A percentile compares a stretch with the other conserved stretches of the same genome.
These are phyloP conservation scores for Ernsta delagoae DNA, from an alignment of 2,888 invertebrate species.

Conservation along the genomic window DNA sequence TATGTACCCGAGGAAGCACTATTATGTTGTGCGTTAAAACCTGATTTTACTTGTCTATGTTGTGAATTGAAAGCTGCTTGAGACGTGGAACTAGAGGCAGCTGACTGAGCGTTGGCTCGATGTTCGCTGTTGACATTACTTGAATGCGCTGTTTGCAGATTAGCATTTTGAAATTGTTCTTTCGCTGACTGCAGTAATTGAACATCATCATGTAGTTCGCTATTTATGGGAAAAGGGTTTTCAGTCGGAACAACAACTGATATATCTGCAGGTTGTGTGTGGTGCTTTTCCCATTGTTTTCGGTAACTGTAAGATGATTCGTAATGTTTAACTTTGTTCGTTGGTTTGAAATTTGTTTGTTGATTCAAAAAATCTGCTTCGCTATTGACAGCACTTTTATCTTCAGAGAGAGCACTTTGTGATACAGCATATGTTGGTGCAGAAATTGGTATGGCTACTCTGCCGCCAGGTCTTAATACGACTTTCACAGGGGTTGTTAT, in stretches of 20 bases:
- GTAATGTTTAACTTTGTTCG: constrained; percentile 59
- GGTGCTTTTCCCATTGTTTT: constrained; percentile 78
- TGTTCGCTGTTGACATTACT: constrained; percentile 43
- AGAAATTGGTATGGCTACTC: constrained; percentile 63
- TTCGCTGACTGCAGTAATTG: constrained; percentile 47
- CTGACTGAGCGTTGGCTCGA: constrained; percentile 54
- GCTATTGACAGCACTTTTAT: constrained; percentile 58
- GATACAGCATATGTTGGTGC: constrained; percentile 49
- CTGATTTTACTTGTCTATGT: constrained; percentile 38
- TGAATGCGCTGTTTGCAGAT: constrained; percentile 40
- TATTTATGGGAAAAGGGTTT: constrained; percentile 58
- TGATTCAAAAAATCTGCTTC: constrained; percentile 55
- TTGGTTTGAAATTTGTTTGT: constrained; percentile 45
- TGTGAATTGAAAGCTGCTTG: constrained; percentile 50
- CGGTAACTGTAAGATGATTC: constrained; percentile 73
- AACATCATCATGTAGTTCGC: constrained; percentile 64
- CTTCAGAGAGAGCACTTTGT: constrained; percentile 48
- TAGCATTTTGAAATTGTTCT: constrained; percentile 47
- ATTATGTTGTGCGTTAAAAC: constrained; percentile 21
- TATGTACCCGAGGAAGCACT: not conserved
- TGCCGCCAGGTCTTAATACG: constrained; percentile 64
- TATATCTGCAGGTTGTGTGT: constrained; percentile 54
- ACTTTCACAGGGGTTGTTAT: constrained; percentile 62
- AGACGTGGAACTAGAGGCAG: constrained; percentile 53
- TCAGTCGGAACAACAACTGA: constrained; percentile 53